Conservation (phyloP, 1,140 invertebrate species). For the honey bee (Apis mellifera) region DNA sequence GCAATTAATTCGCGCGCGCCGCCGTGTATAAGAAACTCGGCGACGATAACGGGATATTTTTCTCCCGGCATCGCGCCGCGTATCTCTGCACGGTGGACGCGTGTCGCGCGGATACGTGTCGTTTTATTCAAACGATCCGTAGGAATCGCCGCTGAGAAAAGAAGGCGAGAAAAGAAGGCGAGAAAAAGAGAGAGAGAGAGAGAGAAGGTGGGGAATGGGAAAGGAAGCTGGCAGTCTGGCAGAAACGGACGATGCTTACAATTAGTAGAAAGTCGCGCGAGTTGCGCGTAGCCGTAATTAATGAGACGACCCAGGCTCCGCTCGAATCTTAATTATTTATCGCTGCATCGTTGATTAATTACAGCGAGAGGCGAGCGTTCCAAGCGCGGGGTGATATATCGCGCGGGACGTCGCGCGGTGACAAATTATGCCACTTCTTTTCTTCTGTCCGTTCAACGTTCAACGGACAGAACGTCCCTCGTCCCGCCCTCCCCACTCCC, state of each 20-base stretch:
- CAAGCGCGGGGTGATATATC: slow-evolving; percentile 54
- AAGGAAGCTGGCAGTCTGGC: slow-evolving; percentile 26
- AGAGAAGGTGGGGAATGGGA: not conserved
- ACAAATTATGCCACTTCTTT: slow-evolving; percentile 62
- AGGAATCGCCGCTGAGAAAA: not conserved
- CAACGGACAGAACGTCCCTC: not conserved
- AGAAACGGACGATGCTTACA: slow-evolving; percentile 48
- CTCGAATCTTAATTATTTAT: slow-evolving; percentile 69
- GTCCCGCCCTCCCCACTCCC: too few relatives aligned
- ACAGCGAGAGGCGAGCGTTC: slow-evolving; percentile 45
- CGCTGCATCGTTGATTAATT: slow-evolving; percentile 66
- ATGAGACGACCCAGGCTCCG: slow-evolving; percentile 55
- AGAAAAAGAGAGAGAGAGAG: not conserved
- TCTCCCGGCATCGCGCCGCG: not conserved
- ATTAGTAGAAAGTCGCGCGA: slow-evolving; percentile 60
- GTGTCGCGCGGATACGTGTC: not conserved
- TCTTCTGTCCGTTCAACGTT: slow-evolving; percentile 7
- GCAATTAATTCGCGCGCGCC: slow-evolving; percentile 39
- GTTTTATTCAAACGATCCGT: slow-evolving; percentile 14
- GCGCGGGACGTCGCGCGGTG: slow-evolving; percentile 54
- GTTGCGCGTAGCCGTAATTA: slow-evolving; percentile 57
- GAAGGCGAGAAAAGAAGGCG: not conserved
- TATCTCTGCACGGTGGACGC: slow-evolving; percentile 6
- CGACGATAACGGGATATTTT: slow-evolving; percentile 40
- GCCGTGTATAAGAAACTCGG: not conserved